Conservation (phyloP, 2,888 invertebrate genomes). For the Mesodorylaimus sp. region DNA sequence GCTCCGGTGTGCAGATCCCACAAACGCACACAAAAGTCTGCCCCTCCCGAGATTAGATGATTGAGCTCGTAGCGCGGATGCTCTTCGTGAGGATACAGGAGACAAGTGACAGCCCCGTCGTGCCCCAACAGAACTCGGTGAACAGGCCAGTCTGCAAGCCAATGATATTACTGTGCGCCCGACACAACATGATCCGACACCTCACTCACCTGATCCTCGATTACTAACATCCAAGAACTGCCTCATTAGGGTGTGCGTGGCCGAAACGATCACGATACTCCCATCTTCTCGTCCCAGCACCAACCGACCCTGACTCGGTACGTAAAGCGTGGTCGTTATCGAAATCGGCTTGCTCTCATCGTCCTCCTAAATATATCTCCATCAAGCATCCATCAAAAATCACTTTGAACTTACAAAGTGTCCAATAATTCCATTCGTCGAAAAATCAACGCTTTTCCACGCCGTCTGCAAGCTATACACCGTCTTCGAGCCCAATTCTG, state of each 20-base stretch:
- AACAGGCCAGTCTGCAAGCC: slow-evolving; percentile 59
- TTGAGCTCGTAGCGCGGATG: slow-evolving; percentile 42
- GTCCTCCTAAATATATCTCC: not conserved
- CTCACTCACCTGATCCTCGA: not conserved
- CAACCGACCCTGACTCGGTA: slow-evolving; percentile 74
- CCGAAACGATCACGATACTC: slow-evolving; percentile 80
- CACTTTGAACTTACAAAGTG: slow-evolving; percentile 47
- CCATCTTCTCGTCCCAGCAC: slow-evolving; percentile 90
- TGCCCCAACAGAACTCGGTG: slow-evolving; percentile 74
- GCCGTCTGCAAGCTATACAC: slow-evolving; percentile 46
- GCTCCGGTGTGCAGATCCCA: slow-evolving; percentile 84
- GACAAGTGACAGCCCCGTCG: slow-evolving; percentile 75
- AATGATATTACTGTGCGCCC: too few relatives aligned
- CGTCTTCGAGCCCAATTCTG: not conserved
- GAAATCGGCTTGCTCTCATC: not conserved
- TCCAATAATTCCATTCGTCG: slow-evolving; percentile 74
- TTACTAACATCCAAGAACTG: slow-evolving; percentile 47
- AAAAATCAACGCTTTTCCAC: slow-evolving; percentile 68
- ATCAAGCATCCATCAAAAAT: not conserved
- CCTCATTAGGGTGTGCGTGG: slow-evolving; percentile 79
- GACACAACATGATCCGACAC: too few relatives aligned
- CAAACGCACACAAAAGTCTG: slow-evolving; percentile 87
- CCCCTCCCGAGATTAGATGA: slow-evolving; percentile 71
- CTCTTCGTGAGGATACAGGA: slow-evolving; percentile 80
- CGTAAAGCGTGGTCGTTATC: slow-evolving; percentile 81